These are phyloP conservation scores for Diadema setosum DNA, from an alignment of 35 echinoderm and acorn worm species.

Conservation along the genomic window DNA sequence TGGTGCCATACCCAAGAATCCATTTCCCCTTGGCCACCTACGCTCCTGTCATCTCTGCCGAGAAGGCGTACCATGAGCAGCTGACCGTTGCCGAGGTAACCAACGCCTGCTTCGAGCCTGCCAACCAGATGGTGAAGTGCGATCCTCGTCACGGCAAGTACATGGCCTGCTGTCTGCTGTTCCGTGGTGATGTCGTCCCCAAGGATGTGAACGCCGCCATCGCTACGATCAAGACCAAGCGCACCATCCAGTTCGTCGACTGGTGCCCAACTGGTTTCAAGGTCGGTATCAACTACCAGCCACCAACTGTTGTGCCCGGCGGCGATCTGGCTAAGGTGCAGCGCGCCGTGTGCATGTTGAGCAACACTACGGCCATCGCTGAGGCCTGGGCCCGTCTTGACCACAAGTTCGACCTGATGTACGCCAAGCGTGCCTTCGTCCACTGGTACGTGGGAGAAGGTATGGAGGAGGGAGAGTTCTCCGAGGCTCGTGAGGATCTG, in stretches of 20 bases:
- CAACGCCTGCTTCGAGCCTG: slow-evolving; percentile 49
- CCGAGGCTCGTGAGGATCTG: slow-evolving; percentile 88
- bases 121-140: slow-evolving; percentile 77
- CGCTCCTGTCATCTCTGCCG: slow-evolving; percentile 83
- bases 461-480: slow-evolving; percentile 77
- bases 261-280: slow-evolving; percentile 78
- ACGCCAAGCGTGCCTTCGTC: slow-evolving; percentile 75
- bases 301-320: slow-evolving; percentile 59
- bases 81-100: slow-evolving; percentile 71
- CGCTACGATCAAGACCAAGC: slow-evolving; percentile 69
- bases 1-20: slow-evolving; percentile 81
- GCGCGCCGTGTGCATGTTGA: slow-evolving; percentile 72
- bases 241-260: slow-evolving; percentile 64
- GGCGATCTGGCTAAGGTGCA: slow-evolving; percentile 73
- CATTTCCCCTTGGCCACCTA: slow-evolving; percentile 78
- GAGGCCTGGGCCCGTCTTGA: slow-evolving; percentile 65
- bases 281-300: slow-evolving; percentile 73
- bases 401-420: slow-evolving; percentile 74
- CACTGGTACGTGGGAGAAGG: slow-evolving; percentile 73
- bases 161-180: slow-evolving; percentile 82
- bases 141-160: slow-evolving; percentile 83
- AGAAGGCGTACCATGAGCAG: slow-evolving; percentile 89
- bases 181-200: slow-evolving; percentile 78
- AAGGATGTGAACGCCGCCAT: slow-evolving; percentile 89
- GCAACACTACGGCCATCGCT: slow-evolving; percentile 66